Conservation (phyloP, 2,797 vertebrate genomes). For the Spea hammondii region DNA sequence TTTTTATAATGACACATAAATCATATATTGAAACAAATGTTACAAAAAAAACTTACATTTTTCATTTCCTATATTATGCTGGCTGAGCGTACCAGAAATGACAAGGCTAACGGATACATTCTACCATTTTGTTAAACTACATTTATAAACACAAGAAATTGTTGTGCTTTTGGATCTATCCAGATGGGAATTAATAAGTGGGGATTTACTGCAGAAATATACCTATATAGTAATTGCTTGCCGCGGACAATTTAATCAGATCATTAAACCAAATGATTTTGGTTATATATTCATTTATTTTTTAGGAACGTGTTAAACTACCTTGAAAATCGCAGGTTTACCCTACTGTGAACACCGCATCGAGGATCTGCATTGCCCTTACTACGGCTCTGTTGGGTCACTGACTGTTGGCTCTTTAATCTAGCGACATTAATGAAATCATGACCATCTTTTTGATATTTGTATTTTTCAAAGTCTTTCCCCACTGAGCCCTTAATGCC, state of each 20-base stretch:
- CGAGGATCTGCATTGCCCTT: background rate
- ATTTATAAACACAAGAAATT: too few relatives aligned
- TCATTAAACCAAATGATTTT: constrained; percentile 17
- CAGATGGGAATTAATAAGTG: background rate
- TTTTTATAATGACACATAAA: too few relatives aligned
- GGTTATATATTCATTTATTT: constrained; percentile 8
- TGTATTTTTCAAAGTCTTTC: constrained; percentile 58
- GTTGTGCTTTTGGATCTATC: background rate
- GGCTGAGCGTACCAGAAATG: too few relatives aligned
- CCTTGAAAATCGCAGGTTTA: background rate
- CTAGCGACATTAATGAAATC: background rate
- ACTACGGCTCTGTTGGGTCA: constrained; percentile 22
- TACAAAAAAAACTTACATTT: too few relatives aligned
- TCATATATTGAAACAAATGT: too few relatives aligned
- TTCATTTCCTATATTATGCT: too few relatives aligned
- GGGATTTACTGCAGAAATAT: background rate
- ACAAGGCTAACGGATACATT: too few relatives aligned
- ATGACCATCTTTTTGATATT: constrained; percentile 55
- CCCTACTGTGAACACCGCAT: background rate
- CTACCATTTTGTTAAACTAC: too few relatives aligned
- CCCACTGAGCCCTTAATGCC: constrained; percentile 21
- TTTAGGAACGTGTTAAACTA: background rate
- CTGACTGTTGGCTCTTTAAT: constrained; percentile 21
- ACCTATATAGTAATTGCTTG: background rate
- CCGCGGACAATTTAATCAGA: constrained; percentile 4